Conservation (phyloP, 1,140 invertebrate genomes). For the Leptonema lineaticorne region DNA sequence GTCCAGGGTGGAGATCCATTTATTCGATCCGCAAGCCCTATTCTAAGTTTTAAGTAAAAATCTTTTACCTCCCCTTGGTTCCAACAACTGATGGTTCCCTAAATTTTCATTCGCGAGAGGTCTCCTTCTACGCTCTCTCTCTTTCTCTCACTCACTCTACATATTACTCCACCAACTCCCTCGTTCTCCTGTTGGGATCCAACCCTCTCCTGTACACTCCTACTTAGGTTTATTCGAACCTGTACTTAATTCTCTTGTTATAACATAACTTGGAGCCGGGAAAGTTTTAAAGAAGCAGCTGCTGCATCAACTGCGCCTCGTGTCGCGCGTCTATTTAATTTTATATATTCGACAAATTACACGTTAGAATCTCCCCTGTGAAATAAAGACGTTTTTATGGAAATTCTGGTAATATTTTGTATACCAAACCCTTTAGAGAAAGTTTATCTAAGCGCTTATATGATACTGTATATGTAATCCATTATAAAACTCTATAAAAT, state of each 20-base stretch:
- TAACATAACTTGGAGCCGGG: constrained; percentile 36
- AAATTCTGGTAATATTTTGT: no score
- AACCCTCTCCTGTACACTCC: constrained; percentile 8
- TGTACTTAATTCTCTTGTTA: constrained; percentile 41
- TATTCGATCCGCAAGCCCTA: constrained; percentile 27
- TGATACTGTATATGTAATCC: no score
- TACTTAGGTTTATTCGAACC: constrained; percentile 30
- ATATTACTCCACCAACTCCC: no score
- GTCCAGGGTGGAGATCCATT: constrained; percentile 1
- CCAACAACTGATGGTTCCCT: constrained; percentile 27
- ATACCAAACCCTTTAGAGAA: no score
- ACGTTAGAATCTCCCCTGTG: no score
- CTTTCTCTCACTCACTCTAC: no score
- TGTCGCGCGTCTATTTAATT: not conserved
- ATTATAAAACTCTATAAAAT: no score
- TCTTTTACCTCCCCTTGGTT: constrained; percentile 25
- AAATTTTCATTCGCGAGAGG: constrained; percentile 40
- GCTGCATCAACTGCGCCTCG: constrained; percentile 3
- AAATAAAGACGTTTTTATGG: no score
- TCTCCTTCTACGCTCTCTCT: no score
- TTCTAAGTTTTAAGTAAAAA: constrained; percentile 41
- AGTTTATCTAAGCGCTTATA: no score
- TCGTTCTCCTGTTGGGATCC: not conserved
- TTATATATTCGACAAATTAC: no score
- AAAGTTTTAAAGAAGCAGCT: constrained; percentile 36